Evolutionary conservation across 2,888 invertebrate species (phyloP), one percentile per base, ranked within the genome.

Genomic region (Maniola hyperantus): DNA sequence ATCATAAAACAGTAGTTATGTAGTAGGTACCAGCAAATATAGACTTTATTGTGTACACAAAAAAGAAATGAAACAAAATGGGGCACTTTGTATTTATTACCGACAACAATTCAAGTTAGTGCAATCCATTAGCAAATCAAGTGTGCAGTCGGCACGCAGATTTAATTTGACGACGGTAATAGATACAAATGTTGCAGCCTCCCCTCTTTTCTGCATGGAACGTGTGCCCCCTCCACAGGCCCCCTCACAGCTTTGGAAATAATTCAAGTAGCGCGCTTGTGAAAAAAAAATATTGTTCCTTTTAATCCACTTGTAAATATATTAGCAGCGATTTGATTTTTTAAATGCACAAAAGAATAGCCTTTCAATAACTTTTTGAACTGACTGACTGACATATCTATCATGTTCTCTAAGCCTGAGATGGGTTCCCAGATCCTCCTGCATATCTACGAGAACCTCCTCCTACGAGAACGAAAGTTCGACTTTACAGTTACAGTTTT

Each of bases 91-190:
- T 50, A 64, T 72, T 68, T 71, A 72, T 73, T 74, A 66, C 51
- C 64, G 66, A 71, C 69, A 68, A 69, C 76, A 79, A 83, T 85
- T 77, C 70, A 70, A 79, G 80, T 82, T 82, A 85, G 82, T 77
- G 77, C 80, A 79, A 81, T 83, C 85, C 85, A 87, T 89, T 89
- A 89, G 83, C 72, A 76, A 83, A 85, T 84, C 79, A 81, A 80
- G 77, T 74, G 77, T 74, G 75, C 76, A 82, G 76, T 77, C 78
- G 73, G 76, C 78, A 79, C 79, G 80, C 79, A 81, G 83, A 88
- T 89, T 89, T 85, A 85, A 89, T 89, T 89, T 84, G 77, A 80
- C 74, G 79, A 80, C 81, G 78, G 77, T 88, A 87, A 88, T 85
- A 81, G 82, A 86, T 79, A 84, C 82, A 79, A 84, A 86, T 88